Evolutionary conservation across 2,113 vertebrate species (phyloP), one percentile per base, ranked within the genome.

Genomic region (Archocentrus centrarchus): DNA sequence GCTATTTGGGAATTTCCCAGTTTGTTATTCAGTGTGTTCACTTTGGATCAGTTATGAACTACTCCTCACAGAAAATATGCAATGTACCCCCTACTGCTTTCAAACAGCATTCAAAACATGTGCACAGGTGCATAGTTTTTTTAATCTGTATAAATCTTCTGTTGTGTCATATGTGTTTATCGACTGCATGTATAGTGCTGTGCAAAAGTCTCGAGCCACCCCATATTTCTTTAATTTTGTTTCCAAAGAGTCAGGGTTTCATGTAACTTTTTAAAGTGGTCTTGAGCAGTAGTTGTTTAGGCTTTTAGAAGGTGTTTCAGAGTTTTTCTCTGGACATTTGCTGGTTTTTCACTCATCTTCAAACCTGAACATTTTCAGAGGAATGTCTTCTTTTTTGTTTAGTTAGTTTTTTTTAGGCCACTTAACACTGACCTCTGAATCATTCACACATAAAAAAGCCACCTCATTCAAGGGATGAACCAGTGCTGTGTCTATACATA

Each of bases 131-230:
- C 73, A 22, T 44, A 47, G 68, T 81, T 80, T 70, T 27, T 27
- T 30, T 84, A 63, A 88, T 86, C 63, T 47, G 35, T 80, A 39
- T 50, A 81, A 88, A 86, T 84, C 80, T 58, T 79, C 30, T 53
- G 82, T 81, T 82, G 47, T 86, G 59, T 76, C 32, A 44, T 59
- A 50, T 80, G 39, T 62, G 47, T 73, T 73, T 18, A 73, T 6
- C 20, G 6, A 70, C 24, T 50, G 5, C 1, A 50, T 3, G 20
- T 70, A 18, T 9, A 47, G 15, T 68, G 5, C 41, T 30, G 64
- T 70, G 1, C 24, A 50, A 70, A 50, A 30, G 22, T 68, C 22
- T 68, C 18, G 39, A 15, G 39, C 39, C 39, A 27, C 64, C 50
- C 64, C 8, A 50, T 15, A 30, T 70, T 70, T 70, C 66, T 70